A percentile compares a stretch with the other conserved stretches of the same genome.
phyloP scores from a whole-genome alignment of 1,140 invertebrate genomes.

The Drosophila sturtevanti region DNA sequence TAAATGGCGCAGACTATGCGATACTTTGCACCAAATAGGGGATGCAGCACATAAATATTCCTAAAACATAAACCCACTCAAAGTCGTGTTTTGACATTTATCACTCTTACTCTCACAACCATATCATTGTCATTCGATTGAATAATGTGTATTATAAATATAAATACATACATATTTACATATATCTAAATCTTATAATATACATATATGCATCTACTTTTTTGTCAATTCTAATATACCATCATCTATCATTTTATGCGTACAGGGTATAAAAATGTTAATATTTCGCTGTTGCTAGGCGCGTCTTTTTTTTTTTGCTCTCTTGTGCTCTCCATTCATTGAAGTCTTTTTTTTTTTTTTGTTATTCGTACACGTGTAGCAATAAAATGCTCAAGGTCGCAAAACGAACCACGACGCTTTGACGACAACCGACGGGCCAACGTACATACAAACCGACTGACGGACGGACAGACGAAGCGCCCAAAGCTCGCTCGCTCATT shows the following conservation, averaged over 20 bases:
- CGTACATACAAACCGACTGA: not conserved
- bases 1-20: not conserved
- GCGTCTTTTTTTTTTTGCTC: constrained; percentile 38
- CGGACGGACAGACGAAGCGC: constrained; percentile 10
- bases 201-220: not conserved
- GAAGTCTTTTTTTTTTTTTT: constrained; percentile 26
- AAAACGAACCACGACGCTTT: constrained; percentile 35
- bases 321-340: constrained; percentile 14
- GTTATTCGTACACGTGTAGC: constrained; percentile 76
- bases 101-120: no score
- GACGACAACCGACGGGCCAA: constrained; percentile 10
- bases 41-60: not conserved
- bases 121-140: no score
- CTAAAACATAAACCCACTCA: constrained; percentile 33
- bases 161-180: no score
- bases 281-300: constrained; percentile 54
- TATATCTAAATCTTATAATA: no score
- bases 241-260: not conserved
- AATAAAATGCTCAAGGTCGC: constrained; percentile 79
- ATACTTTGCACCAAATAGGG: not conserved
- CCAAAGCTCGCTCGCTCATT: constrained; percentile 26
- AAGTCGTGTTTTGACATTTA: not conserved
- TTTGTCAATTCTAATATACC: constrained; percentile 13
- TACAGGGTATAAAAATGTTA: constrained; percentile 1
- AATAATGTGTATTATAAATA: no score